These are phyloP conservation scores for Acleris holmiana DNA, from an alignment of 2,888 invertebrate species.

Conservation along the genomic window DNA sequence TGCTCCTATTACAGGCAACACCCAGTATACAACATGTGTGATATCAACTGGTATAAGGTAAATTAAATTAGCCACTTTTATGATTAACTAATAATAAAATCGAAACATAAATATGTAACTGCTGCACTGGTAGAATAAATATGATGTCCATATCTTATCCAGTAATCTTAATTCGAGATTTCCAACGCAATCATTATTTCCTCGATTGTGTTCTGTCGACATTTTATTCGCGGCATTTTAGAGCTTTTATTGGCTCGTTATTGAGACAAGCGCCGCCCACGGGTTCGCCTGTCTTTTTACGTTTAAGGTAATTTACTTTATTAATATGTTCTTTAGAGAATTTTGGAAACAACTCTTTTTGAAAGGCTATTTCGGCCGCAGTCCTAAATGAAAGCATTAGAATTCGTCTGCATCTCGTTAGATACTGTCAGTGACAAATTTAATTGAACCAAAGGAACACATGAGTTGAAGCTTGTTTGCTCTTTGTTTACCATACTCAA, in stretches of 20 bases:
- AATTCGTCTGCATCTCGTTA: too few species aligned
- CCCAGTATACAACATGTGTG: too few species aligned
- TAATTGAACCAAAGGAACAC: too few species aligned
- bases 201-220: constrained; percentile 43
- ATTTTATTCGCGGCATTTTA: constrained; percentile 43
- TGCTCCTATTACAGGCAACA: too few species aligned
- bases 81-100: too few species aligned
- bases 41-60: too few species aligned
- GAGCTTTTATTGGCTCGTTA: constrained; percentile 25
- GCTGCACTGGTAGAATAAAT: not conserved
- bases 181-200: constrained; percentile 40
- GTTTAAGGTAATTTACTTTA: constrained; percentile 23
- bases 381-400: too few species aligned
- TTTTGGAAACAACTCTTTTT: not conserved
- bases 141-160: constrained; percentile 25
- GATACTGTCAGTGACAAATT: too few species aligned
- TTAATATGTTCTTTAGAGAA: constrained; percentile 15
- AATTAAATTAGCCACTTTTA: too few species aligned
- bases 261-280: constrained; percentile 31
- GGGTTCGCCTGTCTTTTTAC: constrained; percentile 17
- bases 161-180: constrained; percentile 42
- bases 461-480: too few species aligned
- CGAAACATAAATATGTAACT: not conserved
- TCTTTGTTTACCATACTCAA: too few species aligned
- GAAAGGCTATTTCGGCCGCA: not conserved